These are phyloP conservation scores for Xyrichtys novacula DNA, from an alignment of 2,797 vertebrate species.

Conservation along the genomic window DNA sequence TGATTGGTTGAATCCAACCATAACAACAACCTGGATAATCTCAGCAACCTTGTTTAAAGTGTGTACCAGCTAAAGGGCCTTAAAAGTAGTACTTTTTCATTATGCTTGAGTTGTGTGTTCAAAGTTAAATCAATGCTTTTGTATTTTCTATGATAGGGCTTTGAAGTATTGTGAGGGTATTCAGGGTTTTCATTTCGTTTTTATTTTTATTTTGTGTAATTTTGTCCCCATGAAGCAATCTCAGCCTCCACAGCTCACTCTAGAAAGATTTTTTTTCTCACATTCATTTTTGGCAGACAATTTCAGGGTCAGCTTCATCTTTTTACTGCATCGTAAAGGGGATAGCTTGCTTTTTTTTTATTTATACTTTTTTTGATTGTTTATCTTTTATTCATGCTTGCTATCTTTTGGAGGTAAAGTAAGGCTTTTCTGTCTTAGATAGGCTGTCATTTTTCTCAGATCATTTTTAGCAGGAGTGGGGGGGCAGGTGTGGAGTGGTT, in stretches of 20 bases:
- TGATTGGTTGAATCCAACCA: constrained; percentile 1
- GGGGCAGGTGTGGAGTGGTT: constrained; percentile 38
- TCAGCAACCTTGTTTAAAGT: background rate
- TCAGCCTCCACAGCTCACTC: constrained; percentile 3
- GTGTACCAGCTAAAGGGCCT: background rate
- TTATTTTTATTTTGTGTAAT: constrained; percentile 17
- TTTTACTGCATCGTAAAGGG: constrained; percentile 35
- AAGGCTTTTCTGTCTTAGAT: constrained; percentile 26
- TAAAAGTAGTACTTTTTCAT: background rate
- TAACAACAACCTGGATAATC: background rate
- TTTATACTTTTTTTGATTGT: constrained; percentile 36
- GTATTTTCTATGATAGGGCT: background rate
- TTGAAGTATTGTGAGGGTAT: background rate
- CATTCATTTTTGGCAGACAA: constrained; percentile 31
- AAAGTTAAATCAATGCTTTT: background rate
- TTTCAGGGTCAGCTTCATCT: constrained; percentile 60
- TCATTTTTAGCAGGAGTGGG: constrained; percentile 13
- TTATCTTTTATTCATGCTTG: constrained; percentile 61
- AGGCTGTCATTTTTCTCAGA: background rate
- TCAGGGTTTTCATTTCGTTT: background rate
- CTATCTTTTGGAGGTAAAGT: constrained; percentile 50
- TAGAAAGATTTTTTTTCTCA: constrained; percentile 1
- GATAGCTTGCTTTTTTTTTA: constrained; percentile 11
- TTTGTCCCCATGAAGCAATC: constrained; percentile 1
- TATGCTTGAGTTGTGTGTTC: background rate